phyloP scores from a whole-genome alignment of 2,888 invertebrate species.

The Melanophora roralis region DNA sequence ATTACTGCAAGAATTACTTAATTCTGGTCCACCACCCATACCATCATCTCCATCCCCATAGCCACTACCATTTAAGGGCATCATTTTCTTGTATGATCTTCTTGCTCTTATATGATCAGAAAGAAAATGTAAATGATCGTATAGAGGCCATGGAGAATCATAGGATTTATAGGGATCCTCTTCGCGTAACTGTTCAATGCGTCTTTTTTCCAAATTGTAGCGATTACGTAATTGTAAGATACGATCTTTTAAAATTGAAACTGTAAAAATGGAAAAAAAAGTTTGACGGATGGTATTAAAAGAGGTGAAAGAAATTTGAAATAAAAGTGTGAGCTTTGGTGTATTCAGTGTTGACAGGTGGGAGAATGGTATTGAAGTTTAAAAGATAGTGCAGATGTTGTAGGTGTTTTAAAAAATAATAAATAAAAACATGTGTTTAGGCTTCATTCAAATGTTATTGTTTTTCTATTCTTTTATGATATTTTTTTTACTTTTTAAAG shows the following conservation, averaged over 20 bases:
- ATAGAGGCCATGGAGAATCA: conserved; percentile 76
- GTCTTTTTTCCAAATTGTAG: conserved; percentile 77
- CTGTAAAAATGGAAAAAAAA: conserved; percentile 64
- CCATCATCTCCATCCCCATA: background rate
- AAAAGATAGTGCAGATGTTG: no score
- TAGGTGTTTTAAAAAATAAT: background rate
- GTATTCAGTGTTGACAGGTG: no score
- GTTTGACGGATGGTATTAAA: background rate
- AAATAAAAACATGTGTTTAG: conserved; percentile 49
- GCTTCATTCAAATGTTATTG: conserved; percentile 44
- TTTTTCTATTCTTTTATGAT: background rate
- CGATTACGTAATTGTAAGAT: conserved; percentile 77
- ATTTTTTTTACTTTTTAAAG: conserved; percentile 27
- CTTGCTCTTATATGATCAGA: conserved; percentile 76
- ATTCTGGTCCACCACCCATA: conserved; percentile 4
- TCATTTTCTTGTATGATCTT: conserved; percentile 74
- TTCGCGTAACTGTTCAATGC: conserved; percentile 72
- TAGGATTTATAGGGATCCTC: conserved; percentile 68
- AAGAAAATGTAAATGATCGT: conserved; percentile 74
- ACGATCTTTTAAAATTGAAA: conserved; percentile 75
- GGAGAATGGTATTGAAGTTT: no score
- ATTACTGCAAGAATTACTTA: conserved; percentile 54
- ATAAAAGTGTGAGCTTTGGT: background rate
- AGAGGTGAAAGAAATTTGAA: background rate
- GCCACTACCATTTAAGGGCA: conserved; percentile 51